Conservation (phyloP, 2,888 invertebrate species). For the Ormyrus nitidulus region DNA sequence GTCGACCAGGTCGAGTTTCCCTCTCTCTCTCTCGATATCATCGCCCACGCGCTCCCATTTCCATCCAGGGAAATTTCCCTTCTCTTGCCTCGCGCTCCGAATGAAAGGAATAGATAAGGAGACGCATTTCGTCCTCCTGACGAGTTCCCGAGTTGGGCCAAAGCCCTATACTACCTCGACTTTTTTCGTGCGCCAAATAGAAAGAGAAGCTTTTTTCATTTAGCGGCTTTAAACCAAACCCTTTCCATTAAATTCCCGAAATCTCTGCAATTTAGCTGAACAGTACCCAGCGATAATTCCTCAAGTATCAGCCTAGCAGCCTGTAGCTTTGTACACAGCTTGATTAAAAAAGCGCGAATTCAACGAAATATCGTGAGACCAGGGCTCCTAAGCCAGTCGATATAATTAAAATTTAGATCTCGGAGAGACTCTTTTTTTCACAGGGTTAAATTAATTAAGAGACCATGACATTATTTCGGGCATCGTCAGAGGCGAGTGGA, state of each 20-base stretch:
- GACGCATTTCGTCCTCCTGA: slow-evolving; percentile 46
- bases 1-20: slow-evolving; percentile 37
- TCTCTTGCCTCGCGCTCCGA: not conserved
- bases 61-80: slow-evolving; percentile 9
- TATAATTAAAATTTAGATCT: not conserved
- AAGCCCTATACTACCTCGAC: not conserved
- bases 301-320: slow-evolving; percentile 28
- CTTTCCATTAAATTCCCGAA: slow-evolving; percentile 31
- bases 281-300: slow-evolving; percentile 48
- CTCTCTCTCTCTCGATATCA: slow-evolving; percentile 36
- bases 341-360: too few species aligned
- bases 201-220: slow-evolving; percentile 40
- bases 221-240: slow-evolving; percentile 30
- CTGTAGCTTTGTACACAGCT: too few species aligned
- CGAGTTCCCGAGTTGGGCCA: slow-evolving; percentile 28
- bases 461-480: slow-evolving; percentile 45
- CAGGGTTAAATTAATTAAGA: slow-evolving; percentile 52
- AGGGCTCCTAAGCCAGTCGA: not conserved
- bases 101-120: slow-evolving; percentile 53
- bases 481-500: not conserved
- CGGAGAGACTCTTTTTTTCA: not conserved
- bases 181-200: slow-evolving; percentile 17
- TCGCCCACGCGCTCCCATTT: slow-evolving; percentile 45
- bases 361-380: too few species aligned
- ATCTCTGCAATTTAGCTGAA: slow-evolving; percentile 49